Conservation (phyloP, 2,797 vertebrate genomes). For the Glyptemys insculpta region DNA sequence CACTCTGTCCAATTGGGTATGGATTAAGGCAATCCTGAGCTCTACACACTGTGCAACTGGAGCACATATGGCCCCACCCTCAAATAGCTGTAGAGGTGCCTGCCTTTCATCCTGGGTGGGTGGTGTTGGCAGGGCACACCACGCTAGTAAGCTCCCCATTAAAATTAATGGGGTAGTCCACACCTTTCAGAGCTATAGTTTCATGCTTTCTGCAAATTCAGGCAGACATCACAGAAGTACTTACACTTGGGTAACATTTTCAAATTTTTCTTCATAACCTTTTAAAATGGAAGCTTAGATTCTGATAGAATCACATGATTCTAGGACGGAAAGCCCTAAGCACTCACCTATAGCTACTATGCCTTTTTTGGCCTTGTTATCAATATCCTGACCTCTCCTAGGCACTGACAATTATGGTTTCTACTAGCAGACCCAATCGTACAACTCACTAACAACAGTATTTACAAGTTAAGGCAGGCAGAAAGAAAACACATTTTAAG, state of each 20-base stretch:
- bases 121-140: not conserved
- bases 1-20: not conserved
- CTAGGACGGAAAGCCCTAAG: accelerated
- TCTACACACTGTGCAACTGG: not conserved
- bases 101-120: not conserved
- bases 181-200: constrained; percentile 17
- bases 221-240: not conserved
- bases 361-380: not conserved
- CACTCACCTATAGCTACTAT: not conserved
- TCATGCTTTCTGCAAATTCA: not conserved
- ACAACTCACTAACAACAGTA: not conserved
- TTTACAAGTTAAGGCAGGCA: not conserved
- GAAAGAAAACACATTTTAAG: not conserved
- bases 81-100: not conserved
- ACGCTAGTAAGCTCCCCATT: accelerated
- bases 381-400: not conserved
- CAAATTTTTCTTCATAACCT: not conserved
- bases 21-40: not conserved
- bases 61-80: not conserved
- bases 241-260: not conserved
- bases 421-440: not conserved
- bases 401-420: not conserved
- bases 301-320: not conserved
- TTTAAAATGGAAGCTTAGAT: not conserved
- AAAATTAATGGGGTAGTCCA: not conserved